Evolutionary conservation across 2,113 vertebrate genomes (phyloP).

Genomic region (Nanorana parkeri): DNA sequence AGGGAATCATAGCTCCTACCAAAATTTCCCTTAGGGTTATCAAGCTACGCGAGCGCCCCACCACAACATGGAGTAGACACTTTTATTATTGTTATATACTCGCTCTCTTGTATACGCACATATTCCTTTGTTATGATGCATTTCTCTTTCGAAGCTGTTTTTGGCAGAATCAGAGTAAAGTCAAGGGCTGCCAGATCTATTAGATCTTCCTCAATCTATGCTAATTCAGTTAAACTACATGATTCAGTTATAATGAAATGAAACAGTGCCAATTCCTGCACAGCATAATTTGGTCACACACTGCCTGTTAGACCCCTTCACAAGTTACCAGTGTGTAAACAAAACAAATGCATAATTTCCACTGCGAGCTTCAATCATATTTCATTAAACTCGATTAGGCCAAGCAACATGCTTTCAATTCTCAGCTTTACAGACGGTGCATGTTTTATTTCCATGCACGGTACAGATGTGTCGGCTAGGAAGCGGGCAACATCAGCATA

Average conservation of each 20-base stretch:
- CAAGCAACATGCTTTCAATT: slow-evolving; percentile 22
- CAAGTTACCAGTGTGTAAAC: slow-evolving; percentile 9
- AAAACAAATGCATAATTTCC: slow-evolving; percentile 20
- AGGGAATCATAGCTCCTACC: no score
- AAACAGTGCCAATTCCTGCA: slow-evolving; percentile 13
- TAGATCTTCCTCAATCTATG: slow-evolving; percentile 36
- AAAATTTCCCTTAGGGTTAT: no score
- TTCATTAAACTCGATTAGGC: slow-evolving; percentile 38
- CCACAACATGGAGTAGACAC: no score
- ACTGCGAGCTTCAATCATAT: slow-evolving; percentile 37
- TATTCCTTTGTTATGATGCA: not conserved
- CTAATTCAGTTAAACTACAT: slow-evolving; percentile 36
- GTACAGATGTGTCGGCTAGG: not conserved
- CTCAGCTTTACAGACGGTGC: slow-evolving; percentile 9
- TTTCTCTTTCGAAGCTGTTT: slow-evolving; percentile 9
- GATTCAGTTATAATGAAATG: slow-evolving; percentile 40
- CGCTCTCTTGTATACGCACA: no score
- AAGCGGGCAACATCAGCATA: no score
- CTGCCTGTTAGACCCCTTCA: slow-evolving; percentile 26
- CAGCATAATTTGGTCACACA: not conserved
- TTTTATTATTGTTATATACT: no score
- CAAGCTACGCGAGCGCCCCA: no score
- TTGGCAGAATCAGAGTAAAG: slow-evolving; percentile 19
- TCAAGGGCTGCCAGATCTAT: slow-evolving; percentile 34
- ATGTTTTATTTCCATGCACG: not conserved